phyloP scores from a whole-genome alignment of 2,888 invertebrate species.

The Gari tellinella region DNA sequence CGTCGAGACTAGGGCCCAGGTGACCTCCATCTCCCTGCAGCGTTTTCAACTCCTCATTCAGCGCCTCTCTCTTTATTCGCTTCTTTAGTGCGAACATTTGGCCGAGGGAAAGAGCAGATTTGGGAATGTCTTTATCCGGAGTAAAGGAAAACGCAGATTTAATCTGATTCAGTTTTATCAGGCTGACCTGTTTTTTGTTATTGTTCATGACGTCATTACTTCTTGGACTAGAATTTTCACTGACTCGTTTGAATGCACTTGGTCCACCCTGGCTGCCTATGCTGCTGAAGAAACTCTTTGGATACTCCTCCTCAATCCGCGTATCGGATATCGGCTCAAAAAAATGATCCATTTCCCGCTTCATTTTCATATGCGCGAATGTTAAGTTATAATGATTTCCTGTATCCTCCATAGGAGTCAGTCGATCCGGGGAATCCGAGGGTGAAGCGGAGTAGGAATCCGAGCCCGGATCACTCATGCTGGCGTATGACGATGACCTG shows the following conservation, averaged over 20 bases:
- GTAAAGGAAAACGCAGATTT: slow-evolving; percentile 69
- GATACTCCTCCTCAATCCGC: slow-evolving; percentile 3
- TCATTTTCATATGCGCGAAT: slow-evolving; percentile 42
- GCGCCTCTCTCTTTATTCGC: slow-evolving; percentile 66
- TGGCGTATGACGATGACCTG: too few relatives aligned
- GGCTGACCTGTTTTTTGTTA: slow-evolving; percentile 27
- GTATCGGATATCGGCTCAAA: slow-evolving; percentile 37
- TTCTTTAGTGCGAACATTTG: slow-evolving; percentile 73
- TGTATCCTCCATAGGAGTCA: slow-evolving; percentile 34
- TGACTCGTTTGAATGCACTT: slow-evolving; percentile 46
- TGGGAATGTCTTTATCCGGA: slow-evolving; percentile 38
- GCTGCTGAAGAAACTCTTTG: slow-evolving; percentile 11
- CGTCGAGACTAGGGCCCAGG: slow-evolving; percentile 40
- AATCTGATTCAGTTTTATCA: slow-evolving; percentile 75
- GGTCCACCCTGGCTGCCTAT: slow-evolving; percentile 32
- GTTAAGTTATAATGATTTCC: slow-evolving; percentile 27
- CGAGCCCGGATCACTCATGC: slow-evolving; percentile 24
- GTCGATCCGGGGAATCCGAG: slow-evolving; percentile 25
- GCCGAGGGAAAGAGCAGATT: slow-evolving; percentile 59
- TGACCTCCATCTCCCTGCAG: slow-evolving; percentile 37
- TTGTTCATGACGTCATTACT: slow-evolving; percentile 24
- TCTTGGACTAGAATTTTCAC: slow-evolving; percentile 26
- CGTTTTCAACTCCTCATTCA: slow-evolving; percentile 41
- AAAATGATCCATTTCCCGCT: slow-evolving; percentile 39
- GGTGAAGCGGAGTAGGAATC: slow-evolving; percentile 25